Conservation (phyloP, 2,797 vertebrate species). For the Varecia variegata region DNA sequence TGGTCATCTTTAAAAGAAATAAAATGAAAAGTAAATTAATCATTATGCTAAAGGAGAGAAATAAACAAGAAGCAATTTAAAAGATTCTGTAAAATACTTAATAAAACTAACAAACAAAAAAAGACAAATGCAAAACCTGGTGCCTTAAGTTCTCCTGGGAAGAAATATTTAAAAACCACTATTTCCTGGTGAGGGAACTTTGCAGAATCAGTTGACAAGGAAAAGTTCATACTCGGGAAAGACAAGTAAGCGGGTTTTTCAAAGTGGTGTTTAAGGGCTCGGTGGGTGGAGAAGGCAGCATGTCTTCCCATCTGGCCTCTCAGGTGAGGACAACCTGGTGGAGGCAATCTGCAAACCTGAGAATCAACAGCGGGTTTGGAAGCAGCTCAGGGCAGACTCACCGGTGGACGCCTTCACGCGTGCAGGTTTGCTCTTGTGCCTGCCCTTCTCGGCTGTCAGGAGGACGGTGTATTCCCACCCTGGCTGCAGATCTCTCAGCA, state of each 20-base stretch:
- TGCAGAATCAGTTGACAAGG: background rate
- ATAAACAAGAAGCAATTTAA: background rate
- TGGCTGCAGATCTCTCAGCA: conserved; percentile 86
- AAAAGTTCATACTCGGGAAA: background rate
- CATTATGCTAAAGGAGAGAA: conserved; percentile 21
- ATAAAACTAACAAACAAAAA: background rate
- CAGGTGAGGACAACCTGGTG: background rate
- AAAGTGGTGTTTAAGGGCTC: background rate
- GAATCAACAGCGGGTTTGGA: background rate
- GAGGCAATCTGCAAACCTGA: background rate
- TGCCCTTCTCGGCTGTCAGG: conserved; percentile 91
- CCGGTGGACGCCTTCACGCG: conserved; percentile 90
- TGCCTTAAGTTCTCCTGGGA: background rate
- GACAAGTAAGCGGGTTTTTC: background rate
- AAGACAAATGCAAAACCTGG: background rate
- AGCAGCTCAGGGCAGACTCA: conserved; percentile 79
- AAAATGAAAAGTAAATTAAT: conserved; percentile 17
- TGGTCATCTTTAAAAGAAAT: conserved; percentile 19
- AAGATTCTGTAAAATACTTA: background rate
- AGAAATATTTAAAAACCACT: background rate
- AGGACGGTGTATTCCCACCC: conserved; percentile 92
- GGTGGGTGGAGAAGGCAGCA: background rate
- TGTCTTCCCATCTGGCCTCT: rapidly evolving
- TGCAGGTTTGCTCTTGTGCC: conserved; percentile 88
- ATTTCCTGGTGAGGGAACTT: background rate